Evolutionary conservation across 2,888 invertebrate species (phyloP).

Genomic region (Escarpia spicata): DNA sequence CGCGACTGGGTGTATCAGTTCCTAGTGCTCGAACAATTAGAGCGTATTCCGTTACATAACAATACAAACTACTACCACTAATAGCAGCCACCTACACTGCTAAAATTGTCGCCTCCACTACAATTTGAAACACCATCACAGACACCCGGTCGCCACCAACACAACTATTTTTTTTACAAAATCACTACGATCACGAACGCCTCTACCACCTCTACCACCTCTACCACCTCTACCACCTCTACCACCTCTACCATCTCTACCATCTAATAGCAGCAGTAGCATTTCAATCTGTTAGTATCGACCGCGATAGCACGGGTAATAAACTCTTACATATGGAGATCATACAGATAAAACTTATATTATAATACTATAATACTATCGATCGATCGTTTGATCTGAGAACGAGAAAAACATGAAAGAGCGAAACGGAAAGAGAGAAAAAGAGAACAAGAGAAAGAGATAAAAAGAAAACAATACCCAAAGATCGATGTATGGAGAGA

Average conservation of each 20-base stretch:
- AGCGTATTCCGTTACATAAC: not conserved
- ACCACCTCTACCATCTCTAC: not conserved
- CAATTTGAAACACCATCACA: too few species aligned
- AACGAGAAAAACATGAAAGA: not conserved
- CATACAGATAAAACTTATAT: not conserved
- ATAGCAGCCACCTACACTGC: too few species aligned
- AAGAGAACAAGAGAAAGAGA: not conserved
- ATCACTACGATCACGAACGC: not conserved
- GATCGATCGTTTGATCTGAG: not conserved
- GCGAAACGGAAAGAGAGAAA: not conserved
- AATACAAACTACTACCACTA: not conserved
- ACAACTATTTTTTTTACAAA: too few species aligned
- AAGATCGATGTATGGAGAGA: not conserved
- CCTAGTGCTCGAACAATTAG: not conserved
- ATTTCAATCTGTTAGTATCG: not conserved
- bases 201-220: not conserved
- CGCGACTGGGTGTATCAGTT: not conserved
- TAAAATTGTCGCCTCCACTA: too few species aligned
- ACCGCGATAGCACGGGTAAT: not conserved
- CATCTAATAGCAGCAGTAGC: not conserved
- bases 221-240: not conserved
- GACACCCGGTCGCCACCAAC: too few species aligned
- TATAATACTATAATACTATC: not conserved
- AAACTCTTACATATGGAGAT: not conserved
- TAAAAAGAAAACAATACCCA: not conserved